These are phyloP conservation scores for Entomobrya proxima DNA, from an alignment of 2,888 invertebrate species.

Conservation along the genomic window DNA sequence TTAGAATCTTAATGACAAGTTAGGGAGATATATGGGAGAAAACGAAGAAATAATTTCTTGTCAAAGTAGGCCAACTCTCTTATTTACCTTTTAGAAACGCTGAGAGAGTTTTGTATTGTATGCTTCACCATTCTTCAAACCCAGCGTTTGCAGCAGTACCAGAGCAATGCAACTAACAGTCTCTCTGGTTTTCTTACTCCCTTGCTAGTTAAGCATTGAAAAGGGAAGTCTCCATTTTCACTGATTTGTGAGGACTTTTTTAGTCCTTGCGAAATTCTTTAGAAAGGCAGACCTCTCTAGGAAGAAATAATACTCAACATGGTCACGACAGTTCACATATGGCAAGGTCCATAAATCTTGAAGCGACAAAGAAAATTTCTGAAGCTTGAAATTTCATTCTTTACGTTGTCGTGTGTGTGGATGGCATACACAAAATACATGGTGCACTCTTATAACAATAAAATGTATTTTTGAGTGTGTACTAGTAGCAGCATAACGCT, in stretches of 20 bases:
- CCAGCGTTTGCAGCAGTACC: background rate
- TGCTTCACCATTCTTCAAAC: conserved; percentile 2
- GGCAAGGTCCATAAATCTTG: conserved; percentile 48
- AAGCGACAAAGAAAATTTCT: conserved; percentile 49
- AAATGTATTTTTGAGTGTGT: background rate
- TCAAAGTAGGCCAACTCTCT: conserved; percentile 42
- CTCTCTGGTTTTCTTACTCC: background rate
- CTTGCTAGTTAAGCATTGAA: background rate
- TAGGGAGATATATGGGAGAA: conserved; percentile 46
- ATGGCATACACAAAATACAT: background rate
- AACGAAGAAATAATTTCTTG: conserved; percentile 49
- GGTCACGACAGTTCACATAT: conserved; percentile 47
- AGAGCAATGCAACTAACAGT: background rate
- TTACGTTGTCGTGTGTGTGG: background rate
- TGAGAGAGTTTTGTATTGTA: conserved; percentile 16
- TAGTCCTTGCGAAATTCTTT: background rate
- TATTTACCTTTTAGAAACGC: conserved; percentile 32
- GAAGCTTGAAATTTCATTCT: conserved; percentile 50
- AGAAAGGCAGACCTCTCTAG: background rate
- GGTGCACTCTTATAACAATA: background rate
- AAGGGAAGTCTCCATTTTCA: conserved; percentile 24
- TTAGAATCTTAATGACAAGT: conserved; percentile 27
- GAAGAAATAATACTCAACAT: conserved; percentile 44
- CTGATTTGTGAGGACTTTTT: conserved; percentile 31
- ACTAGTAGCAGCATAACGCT: background rate